Percentiles rank a stretch among this genome's conserved stretches.
These are phyloP conservation scores for Ceyx melanurus DNA, from an alignment of 2,113 vertebrate genomes.

Conservation along the genomic window DNA sequence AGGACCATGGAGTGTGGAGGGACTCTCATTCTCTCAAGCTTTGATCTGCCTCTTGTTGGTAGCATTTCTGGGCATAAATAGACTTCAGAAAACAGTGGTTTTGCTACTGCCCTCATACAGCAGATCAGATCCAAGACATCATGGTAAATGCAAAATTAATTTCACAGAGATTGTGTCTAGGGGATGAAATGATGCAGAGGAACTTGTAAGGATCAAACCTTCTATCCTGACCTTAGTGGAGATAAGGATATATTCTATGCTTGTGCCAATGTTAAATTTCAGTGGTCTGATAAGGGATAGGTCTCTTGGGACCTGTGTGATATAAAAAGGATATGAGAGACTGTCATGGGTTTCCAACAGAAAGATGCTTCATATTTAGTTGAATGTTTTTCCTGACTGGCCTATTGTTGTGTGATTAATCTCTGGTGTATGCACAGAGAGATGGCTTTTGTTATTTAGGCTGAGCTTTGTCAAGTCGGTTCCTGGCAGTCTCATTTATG, in stretches of 20 bases:
- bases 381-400: neutral
- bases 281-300: neutral
- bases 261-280: neutral
- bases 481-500: neutral
- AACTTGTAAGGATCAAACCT: neutral
- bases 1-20: neutral
- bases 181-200: neutral
- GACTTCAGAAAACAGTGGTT: neutral
- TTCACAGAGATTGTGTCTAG: neutral
- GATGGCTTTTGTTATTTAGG: neutral
- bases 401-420: neutral
- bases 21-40: neutral
- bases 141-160: neutral
- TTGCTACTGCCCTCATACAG: neutral
- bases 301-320: too few species aligned
- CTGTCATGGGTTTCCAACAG: neutral
- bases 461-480: neutral
- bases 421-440: neutral
- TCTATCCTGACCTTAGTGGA: neutral
- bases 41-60: neutral
- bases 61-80: neutral
- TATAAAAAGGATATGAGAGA: neutral
- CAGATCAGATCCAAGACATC: neutral
- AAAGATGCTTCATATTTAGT: neutral
- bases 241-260: accelerated